Evolutionary conservation across 2,113 vertebrate genomes (phyloP), one percentile per base, ranked within the genome.

Genomic region (Pantherophis guttatus): DNA sequence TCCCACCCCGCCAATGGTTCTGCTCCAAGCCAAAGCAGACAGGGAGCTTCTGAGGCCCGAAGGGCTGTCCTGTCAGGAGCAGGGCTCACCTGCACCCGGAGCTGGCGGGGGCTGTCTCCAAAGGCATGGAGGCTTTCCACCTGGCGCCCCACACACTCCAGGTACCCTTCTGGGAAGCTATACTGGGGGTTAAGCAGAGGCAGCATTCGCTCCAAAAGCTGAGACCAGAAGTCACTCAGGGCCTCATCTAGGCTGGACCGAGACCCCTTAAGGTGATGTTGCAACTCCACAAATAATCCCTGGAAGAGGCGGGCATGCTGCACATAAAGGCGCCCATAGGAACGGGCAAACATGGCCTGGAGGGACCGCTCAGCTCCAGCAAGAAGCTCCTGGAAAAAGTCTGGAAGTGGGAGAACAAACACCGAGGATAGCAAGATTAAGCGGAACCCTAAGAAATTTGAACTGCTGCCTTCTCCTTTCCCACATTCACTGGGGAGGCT

Each of bases 161-260:
- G 97, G 50, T 92, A 92, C 19, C 58, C 33, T 33, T 54, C 86
- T 3, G 86, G 97, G 94, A 99, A 98, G 96, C 98, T 97, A 94
- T 98, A 99, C 94, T 99, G 98, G 19, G 98, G 98, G 95, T 99
- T 98, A 55, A 99, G 97, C 96, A 99, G 97, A 50, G 98, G 98
- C 93, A 99, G 98, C 88, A 98, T 97, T 50, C 97, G 98, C 97
- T 99, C 98, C 94, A 99, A 97, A 86, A 99, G 97, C 55, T 98
- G 97, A 9, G 98, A 98, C 98, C 98, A 99, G 97, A 99, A 99
- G 93, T 99, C 98, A 39, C 98, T 97, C 90, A 99, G 96, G 53
- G 98, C 98, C 94, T 99, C 98, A 5, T 98, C 95, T 94, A 99
- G 97, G 90, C 98, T 98, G 33, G 98, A 97, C 23, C 98, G 97